A percentile compares a stretch with the other conserved stretches of the same genome.
These are phyloP conservation scores for Hoplostethus mediterraneus DNA, from an alignment of 2,797 vertebrate species.

Conservation along the genomic window DNA sequence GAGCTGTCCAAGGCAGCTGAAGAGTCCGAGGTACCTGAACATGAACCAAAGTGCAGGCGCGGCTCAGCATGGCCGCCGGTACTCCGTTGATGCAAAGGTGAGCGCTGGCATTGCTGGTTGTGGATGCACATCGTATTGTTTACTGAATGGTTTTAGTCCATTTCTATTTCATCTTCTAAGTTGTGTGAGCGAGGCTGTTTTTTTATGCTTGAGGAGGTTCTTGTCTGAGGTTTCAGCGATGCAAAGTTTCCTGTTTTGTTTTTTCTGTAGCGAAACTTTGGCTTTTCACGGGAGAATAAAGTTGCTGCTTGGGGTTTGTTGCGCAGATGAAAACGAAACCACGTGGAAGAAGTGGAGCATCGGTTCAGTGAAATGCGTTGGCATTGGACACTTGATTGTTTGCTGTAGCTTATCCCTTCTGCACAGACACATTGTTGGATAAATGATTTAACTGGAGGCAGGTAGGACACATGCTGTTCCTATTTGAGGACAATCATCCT, in stretches of 20 bases:
- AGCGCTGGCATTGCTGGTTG: neutral
- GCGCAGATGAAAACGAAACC: neutral
- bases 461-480: slow-evolving; percentile 23
- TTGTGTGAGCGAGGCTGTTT: neutral
- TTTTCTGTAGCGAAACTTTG: neutral
- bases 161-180: no score
- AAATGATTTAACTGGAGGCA: slow-evolving; percentile 43
- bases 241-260: neutral
- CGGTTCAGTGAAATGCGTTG: neutral
- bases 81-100: slow-evolving; percentile 72
- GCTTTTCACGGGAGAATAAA: slow-evolving; percentile 9
- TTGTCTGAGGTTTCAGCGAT: neutral
- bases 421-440: slow-evolving; percentile 24
- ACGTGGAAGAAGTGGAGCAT: neutral
- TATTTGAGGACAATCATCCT: slow-evolving; percentile 24
- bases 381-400: neutral
- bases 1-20: no score
- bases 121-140: neutral
- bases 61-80: slow-evolving; percentile 81
- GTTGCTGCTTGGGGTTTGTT: slow-evolving; percentile 20
- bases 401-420: neutral
- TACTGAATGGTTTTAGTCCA: no score
- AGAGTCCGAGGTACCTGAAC: slow-evolving; percentile 74
- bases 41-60: slow-evolving; percentile 92
- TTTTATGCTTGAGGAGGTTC: neutral